These are phyloP conservation scores for Microplitis mediator DNA, from an alignment of 1,140 invertebrate species.

Conservation along the genomic window DNA sequence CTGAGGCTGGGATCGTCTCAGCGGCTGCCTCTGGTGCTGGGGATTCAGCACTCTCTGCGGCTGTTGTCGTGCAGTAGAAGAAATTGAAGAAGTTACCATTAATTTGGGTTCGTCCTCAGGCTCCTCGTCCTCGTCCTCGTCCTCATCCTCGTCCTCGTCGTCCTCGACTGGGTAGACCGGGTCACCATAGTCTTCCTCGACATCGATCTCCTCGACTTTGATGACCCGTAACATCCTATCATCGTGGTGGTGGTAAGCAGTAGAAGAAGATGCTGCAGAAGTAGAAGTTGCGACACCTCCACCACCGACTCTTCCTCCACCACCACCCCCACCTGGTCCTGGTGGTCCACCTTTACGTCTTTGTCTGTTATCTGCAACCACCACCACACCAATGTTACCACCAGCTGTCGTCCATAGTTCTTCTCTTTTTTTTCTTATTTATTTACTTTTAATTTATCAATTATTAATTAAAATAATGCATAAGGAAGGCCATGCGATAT, in stretches of 20 bases:
- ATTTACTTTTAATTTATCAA: slow-evolving; percentile 4
- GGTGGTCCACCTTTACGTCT: slow-evolving; percentile 41
- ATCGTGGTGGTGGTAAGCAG: too few species aligned
- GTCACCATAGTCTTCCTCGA: slow-evolving; percentile 1
- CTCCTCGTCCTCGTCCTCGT: neutral
- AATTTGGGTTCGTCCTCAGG: neutral
- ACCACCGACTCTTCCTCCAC: slow-evolving; percentile 14
- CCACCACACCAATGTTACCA: slow-evolving; percentile 63
- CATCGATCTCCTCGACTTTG: too few species aligned
- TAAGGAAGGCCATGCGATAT: neutral
- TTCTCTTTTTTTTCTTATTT: neutral
- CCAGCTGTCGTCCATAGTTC: slow-evolving; percentile 51
- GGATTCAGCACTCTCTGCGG: slow-evolving; percentile 37
- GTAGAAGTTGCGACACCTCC: too few species aligned
- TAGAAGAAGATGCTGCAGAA: too few species aligned
- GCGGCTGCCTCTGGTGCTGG: slow-evolving; percentile 43
- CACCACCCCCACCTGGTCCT: slow-evolving; percentile 8
- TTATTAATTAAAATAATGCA: too few species aligned
- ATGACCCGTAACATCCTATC: too few species aligned
- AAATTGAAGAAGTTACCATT: neutral
- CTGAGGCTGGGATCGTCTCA: slow-evolving; percentile 42
- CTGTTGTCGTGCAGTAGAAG: too few species aligned
- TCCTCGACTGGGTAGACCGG: too few species aligned
- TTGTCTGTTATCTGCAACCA: slow-evolving; percentile 61
- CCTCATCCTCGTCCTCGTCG: neutral